Conservation (phyloP, 1,140 invertebrate genomes). For the Melipona quadrifasciata region DNA sequence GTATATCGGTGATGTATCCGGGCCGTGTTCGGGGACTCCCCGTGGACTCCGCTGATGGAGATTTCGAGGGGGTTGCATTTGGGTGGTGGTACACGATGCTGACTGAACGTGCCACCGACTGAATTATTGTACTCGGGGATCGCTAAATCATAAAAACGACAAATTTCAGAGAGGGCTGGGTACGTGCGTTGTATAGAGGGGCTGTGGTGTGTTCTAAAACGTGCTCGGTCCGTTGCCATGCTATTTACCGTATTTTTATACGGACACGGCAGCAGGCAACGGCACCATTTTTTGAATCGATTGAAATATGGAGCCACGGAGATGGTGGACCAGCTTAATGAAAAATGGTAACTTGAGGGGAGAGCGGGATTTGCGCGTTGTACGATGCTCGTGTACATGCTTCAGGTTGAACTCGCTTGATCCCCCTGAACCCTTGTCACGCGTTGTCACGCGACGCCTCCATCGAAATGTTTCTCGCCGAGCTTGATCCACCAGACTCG, state of each 20-base stretch:
- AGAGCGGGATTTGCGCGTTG: slow-evolving; percentile 39
- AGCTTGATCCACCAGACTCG: slow-evolving; percentile 5
- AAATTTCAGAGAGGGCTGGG: slow-evolving; percentile 67
- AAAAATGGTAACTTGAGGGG: slow-evolving; percentile 73
- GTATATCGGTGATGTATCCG: slow-evolving; percentile 65
- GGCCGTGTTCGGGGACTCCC: slow-evolving; percentile 62
- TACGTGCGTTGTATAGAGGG: neutral
- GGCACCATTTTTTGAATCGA: slow-evolving; percentile 70
- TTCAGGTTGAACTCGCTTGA: slow-evolving; percentile 44
- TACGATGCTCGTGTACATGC: slow-evolving; percentile 45
- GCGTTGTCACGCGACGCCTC: slow-evolving; percentile 19
- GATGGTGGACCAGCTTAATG: slow-evolving; percentile 66
- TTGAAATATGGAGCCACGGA: slow-evolving; percentile 72
- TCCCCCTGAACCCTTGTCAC: slow-evolving; percentile 34
- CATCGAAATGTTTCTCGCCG: slow-evolving; percentile 29
- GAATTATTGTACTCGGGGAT: slow-evolving; percentile 73
- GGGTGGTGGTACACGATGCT: slow-evolving; percentile 6
- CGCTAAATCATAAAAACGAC: slow-evolving; percentile 77
- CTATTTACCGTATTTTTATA: slow-evolving; percentile 21
- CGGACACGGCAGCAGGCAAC: neutral
- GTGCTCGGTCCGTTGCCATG: neutral
- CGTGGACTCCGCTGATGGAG: slow-evolving; percentile 70
- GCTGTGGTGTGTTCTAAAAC: neutral
- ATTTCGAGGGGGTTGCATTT: slow-evolving; percentile 58
- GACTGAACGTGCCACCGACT: slow-evolving; percentile 63